Conservation (phyloP, 2,113 vertebrate genomes). For the Stegostoma tigrinum region DNA sequence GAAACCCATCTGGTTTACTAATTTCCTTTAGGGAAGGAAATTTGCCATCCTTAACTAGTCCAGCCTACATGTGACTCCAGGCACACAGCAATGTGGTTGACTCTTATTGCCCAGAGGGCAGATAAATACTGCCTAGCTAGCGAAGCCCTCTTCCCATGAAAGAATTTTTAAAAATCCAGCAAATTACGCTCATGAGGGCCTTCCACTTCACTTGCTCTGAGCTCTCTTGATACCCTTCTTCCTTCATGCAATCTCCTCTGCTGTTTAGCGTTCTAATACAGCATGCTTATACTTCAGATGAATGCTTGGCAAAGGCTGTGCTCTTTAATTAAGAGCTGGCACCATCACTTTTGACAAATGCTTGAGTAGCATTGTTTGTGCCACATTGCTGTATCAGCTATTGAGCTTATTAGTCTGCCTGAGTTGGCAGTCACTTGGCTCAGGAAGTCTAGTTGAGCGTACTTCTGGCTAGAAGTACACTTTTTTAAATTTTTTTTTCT, state of each 20-base stretch:
- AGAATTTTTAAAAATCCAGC: too few relatives aligned
- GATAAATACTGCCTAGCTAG: too few relatives aligned
- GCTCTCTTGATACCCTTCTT: background rate
- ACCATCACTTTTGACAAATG: background rate
- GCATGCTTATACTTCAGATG: background rate
- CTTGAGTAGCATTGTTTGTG: background rate
- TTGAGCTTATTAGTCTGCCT: background rate
- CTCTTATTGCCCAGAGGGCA: too few relatives aligned
- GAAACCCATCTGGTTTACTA: too few relatives aligned
- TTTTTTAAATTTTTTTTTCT: background rate
- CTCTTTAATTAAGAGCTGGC: background rate
- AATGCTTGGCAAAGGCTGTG: background rate
- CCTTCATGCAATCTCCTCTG: background rate
- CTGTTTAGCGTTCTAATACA: background rate
- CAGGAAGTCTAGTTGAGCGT: background rate
- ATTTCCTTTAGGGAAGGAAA: too few relatives aligned
- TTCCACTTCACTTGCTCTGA: background rate
- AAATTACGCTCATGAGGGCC: background rate
- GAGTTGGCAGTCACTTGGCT: background rate
- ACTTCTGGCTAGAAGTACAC: background rate
- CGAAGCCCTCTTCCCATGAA: too few relatives aligned
- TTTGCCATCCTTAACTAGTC: too few relatives aligned
- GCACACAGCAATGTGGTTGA: too few relatives aligned
- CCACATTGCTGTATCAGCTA: background rate
- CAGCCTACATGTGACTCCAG: too few relatives aligned